Conservation (phyloP, 30 jellyfish, hydroid and myxozoan species). For the Catostylus mosaicus region DNA sequence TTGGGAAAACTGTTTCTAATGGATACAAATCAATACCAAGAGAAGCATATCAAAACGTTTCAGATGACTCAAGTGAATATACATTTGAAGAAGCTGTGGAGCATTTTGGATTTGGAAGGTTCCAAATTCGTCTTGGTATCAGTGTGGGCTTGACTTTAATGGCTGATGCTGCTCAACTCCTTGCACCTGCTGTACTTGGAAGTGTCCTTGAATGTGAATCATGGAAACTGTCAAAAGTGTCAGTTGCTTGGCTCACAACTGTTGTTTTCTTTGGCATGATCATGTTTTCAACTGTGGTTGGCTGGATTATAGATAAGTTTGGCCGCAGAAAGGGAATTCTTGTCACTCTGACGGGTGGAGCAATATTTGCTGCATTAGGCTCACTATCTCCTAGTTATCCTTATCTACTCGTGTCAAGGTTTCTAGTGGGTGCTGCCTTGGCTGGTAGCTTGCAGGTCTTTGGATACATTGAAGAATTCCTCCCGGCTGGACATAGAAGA, state of each 20-base stretch:
- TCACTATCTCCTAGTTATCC: constrained; percentile 68
- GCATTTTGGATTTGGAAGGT: constrained; percentile 73
- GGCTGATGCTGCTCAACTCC: constrained; percentile 69
- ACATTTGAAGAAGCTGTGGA: constrained; percentile 74
- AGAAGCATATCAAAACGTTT: not conserved
- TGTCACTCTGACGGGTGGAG: constrained; percentile 38
- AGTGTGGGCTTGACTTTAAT: constrained; percentile 57
- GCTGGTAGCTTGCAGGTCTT: constrained; percentile 73
- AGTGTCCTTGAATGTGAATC: constrained; percentile 52
- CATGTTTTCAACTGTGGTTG: constrained; percentile 49
- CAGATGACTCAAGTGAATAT: constrained; percentile 23
- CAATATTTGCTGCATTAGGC: constrained; percentile 63
- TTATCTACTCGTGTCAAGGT: constrained; percentile 46
- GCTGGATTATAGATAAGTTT: constrained; percentile 41
- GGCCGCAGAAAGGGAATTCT: constrained; percentile 64
- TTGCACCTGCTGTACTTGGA: constrained; percentile 63
- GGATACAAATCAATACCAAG: not conserved
- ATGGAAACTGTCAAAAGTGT: constrained; percentile 56
- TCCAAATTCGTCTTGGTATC: constrained; percentile 66
- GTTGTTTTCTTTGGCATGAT: constrained; percentile 69
- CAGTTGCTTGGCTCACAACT: constrained; percentile 73
- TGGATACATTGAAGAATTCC: constrained; percentile 69
- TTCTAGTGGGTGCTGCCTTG: constrained; percentile 67
- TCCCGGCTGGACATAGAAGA: constrained; percentile 65
- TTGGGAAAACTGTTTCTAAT: not conserved